A percentile compares a stretch with the other conserved stretches of the same genome.
Evolutionary conservation across 1,140 invertebrate genomes (phyloP).

Genomic region (Temnothorax longispinosus): DNA sequence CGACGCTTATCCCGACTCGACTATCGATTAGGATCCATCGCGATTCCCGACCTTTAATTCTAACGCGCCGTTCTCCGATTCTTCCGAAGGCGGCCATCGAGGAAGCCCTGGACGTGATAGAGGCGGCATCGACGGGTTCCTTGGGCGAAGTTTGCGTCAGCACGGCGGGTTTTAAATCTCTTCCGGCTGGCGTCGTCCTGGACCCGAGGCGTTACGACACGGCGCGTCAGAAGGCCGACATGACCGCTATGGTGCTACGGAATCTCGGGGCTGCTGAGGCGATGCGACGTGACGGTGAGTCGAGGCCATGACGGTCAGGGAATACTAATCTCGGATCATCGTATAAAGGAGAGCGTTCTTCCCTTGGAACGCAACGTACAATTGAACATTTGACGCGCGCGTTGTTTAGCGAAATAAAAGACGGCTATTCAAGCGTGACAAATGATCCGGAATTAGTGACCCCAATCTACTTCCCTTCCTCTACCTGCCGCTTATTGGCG

Average conservation of each 20-base stretch:
- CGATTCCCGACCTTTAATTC: not conserved
- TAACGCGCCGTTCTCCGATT: not conserved
- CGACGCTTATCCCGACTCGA: not conserved
- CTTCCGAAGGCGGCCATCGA: slow-evolving; percentile 85
- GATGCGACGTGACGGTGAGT: slow-evolving; percentile 66
- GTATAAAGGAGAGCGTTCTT: not conserved
- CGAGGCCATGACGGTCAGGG: not conserved
- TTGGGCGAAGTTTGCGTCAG: slow-evolving; percentile 91
- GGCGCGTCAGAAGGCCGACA: slow-evolving; percentile 90
- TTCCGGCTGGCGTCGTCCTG: slow-evolving; percentile 87
- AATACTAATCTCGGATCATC: not conserved
- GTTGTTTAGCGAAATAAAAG: not conserved
- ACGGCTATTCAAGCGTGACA: not conserved
- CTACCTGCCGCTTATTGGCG: not conserved
- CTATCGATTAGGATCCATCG: not conserved
- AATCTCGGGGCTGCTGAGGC: slow-evolving; percentile 88
- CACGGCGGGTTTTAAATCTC: slow-evolving; percentile 88
- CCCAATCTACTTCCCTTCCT: not conserved
- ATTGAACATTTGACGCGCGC: not conserved
- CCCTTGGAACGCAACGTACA: too few relatives aligned
- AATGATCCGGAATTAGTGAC: not conserved
- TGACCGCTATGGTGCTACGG: slow-evolving; percentile 90
- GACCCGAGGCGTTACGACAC: slow-evolving; percentile 89
- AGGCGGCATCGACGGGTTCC: slow-evolving; percentile 90
- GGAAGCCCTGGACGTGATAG: slow-evolving; percentile 89